Base-by-base conservation (phyloP, 2,797 vertebrate species). In the Limosa lapponica region DNA sequence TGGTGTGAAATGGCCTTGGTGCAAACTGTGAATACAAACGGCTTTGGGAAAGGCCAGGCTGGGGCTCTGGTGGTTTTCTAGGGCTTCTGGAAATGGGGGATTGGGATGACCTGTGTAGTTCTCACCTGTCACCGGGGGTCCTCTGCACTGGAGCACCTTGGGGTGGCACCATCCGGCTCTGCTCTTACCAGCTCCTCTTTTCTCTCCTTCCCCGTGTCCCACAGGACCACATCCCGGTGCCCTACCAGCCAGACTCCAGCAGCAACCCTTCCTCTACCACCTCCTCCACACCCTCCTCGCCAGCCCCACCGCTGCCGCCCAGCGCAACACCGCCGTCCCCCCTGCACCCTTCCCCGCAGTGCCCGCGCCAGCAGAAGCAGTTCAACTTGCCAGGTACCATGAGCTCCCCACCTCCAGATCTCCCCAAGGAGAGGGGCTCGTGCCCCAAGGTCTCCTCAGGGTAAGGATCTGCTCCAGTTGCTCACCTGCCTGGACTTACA, bases 241-340 rank as follows among this genome's bases (percentile, higher is more conserved):
- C 99, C 37, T 99, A 99, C 97, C 99, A 99, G 97, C 99, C 99
- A 2, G 99, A 99, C 94, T 99, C 99, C 96, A 99, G 99, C 99
- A 99, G 99, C 97, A 99, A 99, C 83, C 99, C 99, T 17, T 99
- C 99, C 1, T 99, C 99, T 96, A 99, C 99, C 86, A 99, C 99
- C 2, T 99, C 99, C 55, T 99, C 99, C 96, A 99, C 99, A 1
- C 99, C 99, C 0, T 99, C 99, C 34, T 99, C 99, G 3, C 99
- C 99, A 0, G 99, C 99, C 13, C 99, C 99, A 0, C 99, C 99
- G 0, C 98, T 99, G 90, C 99, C 99, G 0, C 99, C 99, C 97
- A 99, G 99, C 2, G 99, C 99, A 59, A 99, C 99, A 0, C 99
- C 99, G 6, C 99, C 99, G 5, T 99, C 99, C 25, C 99, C 99